Evolutionary conservation across 2,113 vertebrate species (phyloP).

Genomic region (Oostethus manadensis): DNA sequence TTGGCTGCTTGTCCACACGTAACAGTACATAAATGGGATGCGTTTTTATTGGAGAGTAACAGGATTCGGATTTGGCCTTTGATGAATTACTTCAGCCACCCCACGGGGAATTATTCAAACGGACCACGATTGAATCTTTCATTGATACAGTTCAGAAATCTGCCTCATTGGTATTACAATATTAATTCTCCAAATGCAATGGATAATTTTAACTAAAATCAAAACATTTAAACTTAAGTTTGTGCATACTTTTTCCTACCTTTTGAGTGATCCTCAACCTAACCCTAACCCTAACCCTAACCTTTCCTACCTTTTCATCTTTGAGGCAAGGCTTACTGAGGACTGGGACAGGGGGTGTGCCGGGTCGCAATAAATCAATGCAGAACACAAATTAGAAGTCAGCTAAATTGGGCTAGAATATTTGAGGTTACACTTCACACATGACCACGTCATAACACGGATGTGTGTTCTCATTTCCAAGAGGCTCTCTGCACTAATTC

Average conservation of each 20-base stretch:
- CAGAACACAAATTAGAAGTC: constrained; percentile 3
- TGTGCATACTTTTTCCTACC: background rate
- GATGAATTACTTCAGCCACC: background rate
- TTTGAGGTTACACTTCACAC: background rate
- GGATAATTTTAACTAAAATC: background rate
- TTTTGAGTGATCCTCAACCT: too few species aligned
- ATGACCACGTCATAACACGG: background rate
- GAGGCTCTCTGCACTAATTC: background rate
- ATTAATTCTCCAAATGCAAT: too few species aligned
- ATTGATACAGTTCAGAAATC: background rate
- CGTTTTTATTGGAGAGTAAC: background rate
- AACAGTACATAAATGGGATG: too few species aligned
- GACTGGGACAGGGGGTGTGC: background rate
- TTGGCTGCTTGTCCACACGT: too few species aligned
- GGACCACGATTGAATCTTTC: background rate
- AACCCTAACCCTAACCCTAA: too few species aligned
- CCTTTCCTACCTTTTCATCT: too few species aligned
- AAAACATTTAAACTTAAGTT: too few species aligned
- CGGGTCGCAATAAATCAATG: constrained; percentile 4
- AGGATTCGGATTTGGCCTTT: background rate
- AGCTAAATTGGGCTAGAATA: background rate
- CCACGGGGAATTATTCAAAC: background rate
- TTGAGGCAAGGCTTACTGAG: background rate
- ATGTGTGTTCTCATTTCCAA: background rate
- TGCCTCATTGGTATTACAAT: background rate